These are phyloP conservation scores for Rissa tridactyla DNA, from an alignment of 2,113 vertebrate genomes.

Conservation along the genomic window DNA sequence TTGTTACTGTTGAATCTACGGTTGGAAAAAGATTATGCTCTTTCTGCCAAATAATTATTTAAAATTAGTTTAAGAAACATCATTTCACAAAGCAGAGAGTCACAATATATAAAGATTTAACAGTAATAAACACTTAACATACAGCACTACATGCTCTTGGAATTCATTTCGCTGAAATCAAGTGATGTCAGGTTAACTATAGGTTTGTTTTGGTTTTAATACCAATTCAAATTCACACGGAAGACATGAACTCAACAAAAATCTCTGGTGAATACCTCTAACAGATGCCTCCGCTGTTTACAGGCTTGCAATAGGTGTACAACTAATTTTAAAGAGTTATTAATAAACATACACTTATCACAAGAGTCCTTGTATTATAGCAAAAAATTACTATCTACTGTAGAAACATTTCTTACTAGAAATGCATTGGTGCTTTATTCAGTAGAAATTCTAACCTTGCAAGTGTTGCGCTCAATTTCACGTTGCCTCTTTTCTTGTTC, in stretches of 20 bases:
- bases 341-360: background rate
- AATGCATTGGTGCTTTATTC: background rate
- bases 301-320: background rate
- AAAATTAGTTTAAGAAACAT: background rate
- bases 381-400: background rate
- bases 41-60: background rate
- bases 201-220: background rate
- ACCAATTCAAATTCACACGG: background rate
- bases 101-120: background rate
- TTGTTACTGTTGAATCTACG: background rate
- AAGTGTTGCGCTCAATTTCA: slow-evolving; percentile 98
- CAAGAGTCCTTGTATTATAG: background rate
- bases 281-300: background rate
- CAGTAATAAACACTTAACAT: background rate
- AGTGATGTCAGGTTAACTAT: background rate
- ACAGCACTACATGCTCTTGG: background rate
- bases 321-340: background rate
- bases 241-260: background rate
- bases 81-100: background rate
- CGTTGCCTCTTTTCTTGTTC: slow-evolving; percentile 96
- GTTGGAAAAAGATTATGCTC: background rate
- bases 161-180: background rate
- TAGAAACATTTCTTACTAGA: background rate
- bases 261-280: background rate
- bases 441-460: slow-evolving; percentile 84